Evolutionary conservation across 2,797 vertebrate genomes (phyloP), one percentile per base, ranked within the genome.

Genomic region (Pachyuromys duprasi): DNA sequence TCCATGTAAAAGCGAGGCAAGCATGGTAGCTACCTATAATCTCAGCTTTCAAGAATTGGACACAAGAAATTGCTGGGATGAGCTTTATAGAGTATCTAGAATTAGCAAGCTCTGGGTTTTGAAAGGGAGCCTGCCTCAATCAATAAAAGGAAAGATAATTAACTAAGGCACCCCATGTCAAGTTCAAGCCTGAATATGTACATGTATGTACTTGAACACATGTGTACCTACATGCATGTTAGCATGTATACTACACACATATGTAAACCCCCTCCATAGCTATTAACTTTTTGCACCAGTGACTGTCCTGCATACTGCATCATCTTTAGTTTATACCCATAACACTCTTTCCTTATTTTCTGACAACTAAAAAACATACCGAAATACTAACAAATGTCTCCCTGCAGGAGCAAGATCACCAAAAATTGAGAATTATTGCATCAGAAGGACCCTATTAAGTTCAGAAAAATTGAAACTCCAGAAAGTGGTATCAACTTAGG

Each of bases 381-480:
- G 36, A 84, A 22, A 92, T n/a, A 55, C 57, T 92, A 49, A 62
- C 22, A 69, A 55, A 62, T 90, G n/a, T 86, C 15, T n/a, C 39
- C 18, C 24, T 36, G 17, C 15, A 45, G 15, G 36, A 12, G 6
- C 62, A 92, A 67, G 86, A 81, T 82, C 42, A 60, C 33, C 20
- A 39, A 39, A 39, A 18, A 13, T 45, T 96, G n/a, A 96, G 42
- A 84, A 76, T 28, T 49, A 86, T 12, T 82, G 24, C 3, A 63
- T 69, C 13, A 55, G 22, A 96, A 75, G 67, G 14, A 90, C 3
- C 45, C 76, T 79, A 84, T 55, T 75, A 90, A 63, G 60, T 74
- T 82, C 65, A 87, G 42, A 82, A 86, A 89, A 81, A 20, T 81
- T 94, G 24, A 17, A 39, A 95, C 8, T 93, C 49, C 72, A 86